Base-by-base conservation (phyloP, 92 coral and sea anemone species). In the Virgularia gustaviana region DNA sequence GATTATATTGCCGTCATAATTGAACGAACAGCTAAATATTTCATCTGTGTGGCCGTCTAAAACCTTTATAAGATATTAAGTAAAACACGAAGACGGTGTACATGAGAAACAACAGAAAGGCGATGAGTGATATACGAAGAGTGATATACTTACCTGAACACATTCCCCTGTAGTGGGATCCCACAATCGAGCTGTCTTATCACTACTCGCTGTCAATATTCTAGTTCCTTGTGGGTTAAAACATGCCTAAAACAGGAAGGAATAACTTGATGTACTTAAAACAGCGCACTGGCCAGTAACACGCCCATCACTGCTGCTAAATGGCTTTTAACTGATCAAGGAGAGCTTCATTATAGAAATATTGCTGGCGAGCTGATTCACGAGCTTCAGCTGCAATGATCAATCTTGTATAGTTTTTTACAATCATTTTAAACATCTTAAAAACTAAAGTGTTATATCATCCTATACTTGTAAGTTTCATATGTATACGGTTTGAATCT, bases 41-140 rank as follows among this genome's bases (percentile, higher is more conserved):
- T 92, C 98, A 78, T 92, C 98, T 20, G 94, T 76, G 75, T 92
- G 98, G 24, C 98, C 98, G 57, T 89, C 98, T 53, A 92, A 89
- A 45, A 92, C 98, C 98, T 92, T 58, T 36, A 63, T n/a, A 57
- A 10, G 42, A 61, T 11, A 19, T 8, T 30, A 63, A 24, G 55
- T 25, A 19, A 22, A 45, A n/a, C 5, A 9, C 9, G 4, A 32
- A 20, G 2, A 45, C 30, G 10, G 30, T 38, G 18, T 10, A 66
- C 36, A 31, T 66, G 56, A 34, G 37, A 58, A 30, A 4, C 12
- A 58, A 9, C 16, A 58, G 38, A 29, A 20, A 58, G 36, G 29
- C 28, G 24, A 55, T 3, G 29, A n/a, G 11, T 10, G 27, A 10
- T 15, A 25, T 10, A 2, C 19, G 65, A 32, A 10, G 42, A 32